Evolutionary conservation across 2,888 invertebrate species (phyloP).

Genomic region (Ectemnius cavifrons): DNA sequence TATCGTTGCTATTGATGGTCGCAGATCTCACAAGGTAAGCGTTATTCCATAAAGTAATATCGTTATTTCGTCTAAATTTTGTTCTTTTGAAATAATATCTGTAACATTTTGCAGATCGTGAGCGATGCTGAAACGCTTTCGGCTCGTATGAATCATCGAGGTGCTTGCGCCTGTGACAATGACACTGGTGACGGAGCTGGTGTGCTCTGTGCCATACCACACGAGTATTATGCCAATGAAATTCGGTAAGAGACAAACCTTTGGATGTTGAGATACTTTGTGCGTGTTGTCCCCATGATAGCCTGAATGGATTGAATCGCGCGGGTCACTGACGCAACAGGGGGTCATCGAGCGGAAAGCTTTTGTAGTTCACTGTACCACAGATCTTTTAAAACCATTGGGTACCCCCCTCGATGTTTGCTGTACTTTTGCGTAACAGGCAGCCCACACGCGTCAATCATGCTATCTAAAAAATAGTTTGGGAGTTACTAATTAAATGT

Average conservation of each 20-base stretch:
- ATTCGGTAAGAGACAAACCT: slow-evolving; percentile 82
- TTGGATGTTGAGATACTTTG: too few species aligned
- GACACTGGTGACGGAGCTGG: slow-evolving; percentile 99
- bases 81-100: too few species aligned
- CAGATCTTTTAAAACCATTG: too few species aligned
- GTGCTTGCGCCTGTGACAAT: slow-evolving; percentile 99
- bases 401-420: not conserved
- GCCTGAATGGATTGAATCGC: not conserved
- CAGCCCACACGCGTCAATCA: not conserved
- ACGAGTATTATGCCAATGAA: slow-evolving; percentile 92
- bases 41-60: too few species aligned
- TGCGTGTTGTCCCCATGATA: not conserved
- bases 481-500: not conserved
- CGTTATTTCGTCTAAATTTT: too few species aligned
- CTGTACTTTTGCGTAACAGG: not conserved
- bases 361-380: too few species aligned
- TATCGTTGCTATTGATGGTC: slow-evolving; percentile 98
- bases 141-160: slow-evolving; percentile 99
- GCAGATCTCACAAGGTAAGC: slow-evolving; percentile 90
- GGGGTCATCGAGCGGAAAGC: too few species aligned
- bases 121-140: slow-evolving; percentile 97
- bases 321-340: not conserved
- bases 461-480: not conserved
- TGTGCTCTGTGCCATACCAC: slow-evolving; percentile 97
- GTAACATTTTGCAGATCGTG: slow-evolving; percentile 84